phyloP scores from a whole-genome alignment of 2,888 invertebrate genomes.

The Timema cristinae region DNA sequence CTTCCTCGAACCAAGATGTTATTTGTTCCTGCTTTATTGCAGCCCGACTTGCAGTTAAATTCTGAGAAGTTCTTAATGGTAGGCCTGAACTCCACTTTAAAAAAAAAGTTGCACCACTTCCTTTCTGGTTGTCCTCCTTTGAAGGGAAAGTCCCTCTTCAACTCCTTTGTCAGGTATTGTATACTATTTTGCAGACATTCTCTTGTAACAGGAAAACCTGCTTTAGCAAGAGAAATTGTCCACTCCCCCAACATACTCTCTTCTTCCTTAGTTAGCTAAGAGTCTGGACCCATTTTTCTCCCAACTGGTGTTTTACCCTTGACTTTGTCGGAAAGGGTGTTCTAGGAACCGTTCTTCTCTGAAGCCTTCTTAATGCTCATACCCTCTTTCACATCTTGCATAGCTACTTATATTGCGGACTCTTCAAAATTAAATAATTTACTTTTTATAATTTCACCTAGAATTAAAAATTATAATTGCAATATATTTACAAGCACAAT shows the following conservation, averaged over 20 bases:
- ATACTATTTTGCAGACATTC: conserved; percentile 6
- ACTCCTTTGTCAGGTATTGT: background rate
- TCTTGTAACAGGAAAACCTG: conserved; percentile 8
- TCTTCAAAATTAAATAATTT: too few species aligned
- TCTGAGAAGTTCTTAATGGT: conserved; percentile 36
- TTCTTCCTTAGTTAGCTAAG: background rate
- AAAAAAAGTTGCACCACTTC: conserved; percentile 40
- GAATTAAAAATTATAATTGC: too few species aligned
- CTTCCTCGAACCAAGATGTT: background rate
- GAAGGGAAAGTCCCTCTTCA: conserved; percentile 21
- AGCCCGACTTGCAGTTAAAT: conserved; percentile 35
- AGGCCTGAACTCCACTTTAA: conserved; percentile 39
- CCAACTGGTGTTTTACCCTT: too few species aligned
- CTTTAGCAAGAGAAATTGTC: conserved; percentile 1
- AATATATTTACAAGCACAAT: too few species aligned
- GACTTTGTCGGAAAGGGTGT: too few species aligned
- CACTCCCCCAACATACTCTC: background rate
- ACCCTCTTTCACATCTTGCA: too few species aligned
- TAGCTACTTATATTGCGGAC: too few species aligned
- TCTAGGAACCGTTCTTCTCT: too few species aligned
- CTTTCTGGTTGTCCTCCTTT: conserved; percentile 31
- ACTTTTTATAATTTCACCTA: too few species aligned
- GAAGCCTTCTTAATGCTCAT: too few species aligned
- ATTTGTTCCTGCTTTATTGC: conserved; percentile 36
- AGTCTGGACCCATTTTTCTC: too few species aligned